These are phyloP conservation scores for Oreochromis niloticus DNA, from an alignment of 2,113 vertebrate species.

Conservation along the genomic window DNA sequence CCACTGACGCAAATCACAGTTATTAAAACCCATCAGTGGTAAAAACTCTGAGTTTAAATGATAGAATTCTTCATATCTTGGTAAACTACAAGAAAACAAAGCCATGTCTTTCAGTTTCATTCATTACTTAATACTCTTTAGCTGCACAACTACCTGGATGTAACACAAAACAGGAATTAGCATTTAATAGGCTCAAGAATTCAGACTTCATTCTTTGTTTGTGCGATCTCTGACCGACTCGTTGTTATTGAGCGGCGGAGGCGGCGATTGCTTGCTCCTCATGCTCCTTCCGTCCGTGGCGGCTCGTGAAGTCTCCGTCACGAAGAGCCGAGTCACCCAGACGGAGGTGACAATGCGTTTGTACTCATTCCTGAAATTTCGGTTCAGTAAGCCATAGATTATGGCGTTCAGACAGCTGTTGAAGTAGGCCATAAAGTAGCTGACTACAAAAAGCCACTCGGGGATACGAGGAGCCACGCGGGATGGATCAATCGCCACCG, in stretches of 20 bases:
- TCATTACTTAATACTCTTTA: conserved; percentile 5
- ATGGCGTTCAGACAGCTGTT: conserved; percentile 93
- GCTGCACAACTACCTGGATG: conserved; percentile 32
- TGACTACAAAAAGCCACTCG: conserved; percentile 86
- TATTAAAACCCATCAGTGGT: neutral
- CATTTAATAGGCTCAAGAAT: neutral
- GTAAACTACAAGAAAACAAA: neutral
- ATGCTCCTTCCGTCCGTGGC: conserved; percentile 72
- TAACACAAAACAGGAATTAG: conserved; percentile 32
- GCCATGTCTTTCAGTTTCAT: conserved; percentile 39
- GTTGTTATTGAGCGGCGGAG: conserved; percentile 76
- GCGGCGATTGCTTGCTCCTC: conserved; percentile 79
- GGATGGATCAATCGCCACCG: conserved; percentile 79
- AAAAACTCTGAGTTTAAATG: neutral
- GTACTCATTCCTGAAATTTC: conserved; percentile 89
- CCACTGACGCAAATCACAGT: neutral
- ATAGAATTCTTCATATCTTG: neutral
- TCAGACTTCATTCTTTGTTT: conserved; percentile 44
- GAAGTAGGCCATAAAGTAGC: conserved; percentile 94
- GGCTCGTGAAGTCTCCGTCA: conserved; percentile 78
- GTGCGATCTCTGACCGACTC: conserved; percentile 60
- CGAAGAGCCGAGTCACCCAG: conserved; percentile 79
- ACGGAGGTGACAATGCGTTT: conserved; percentile 81
- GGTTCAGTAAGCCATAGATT: conserved; percentile 88
- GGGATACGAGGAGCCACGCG: conserved; percentile 81